These are phyloP conservation scores for Mallotus villosus DNA, from an alignment of 2,797 vertebrate genomes.

Conservation along the genomic window DNA sequence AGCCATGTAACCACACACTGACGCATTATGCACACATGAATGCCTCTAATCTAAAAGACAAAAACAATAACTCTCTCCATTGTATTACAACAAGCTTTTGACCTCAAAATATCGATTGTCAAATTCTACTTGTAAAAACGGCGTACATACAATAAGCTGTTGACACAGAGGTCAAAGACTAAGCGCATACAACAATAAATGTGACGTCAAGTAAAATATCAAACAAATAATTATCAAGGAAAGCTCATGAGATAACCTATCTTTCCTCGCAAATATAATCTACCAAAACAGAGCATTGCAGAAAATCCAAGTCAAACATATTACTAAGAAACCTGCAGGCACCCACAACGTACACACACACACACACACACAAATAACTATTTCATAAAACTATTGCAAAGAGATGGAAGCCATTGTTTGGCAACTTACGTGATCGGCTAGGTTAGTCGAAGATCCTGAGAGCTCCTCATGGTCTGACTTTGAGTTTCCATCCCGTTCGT, in stretches of 20 bases:
- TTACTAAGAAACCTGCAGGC: not conserved
- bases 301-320: slow-evolving; percentile 1
- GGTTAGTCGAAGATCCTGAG: slow-evolving; percentile 97
- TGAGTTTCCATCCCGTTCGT: slow-evolving; percentile 97
- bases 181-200: slow-evolving; percentile 31
- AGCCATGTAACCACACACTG: slow-evolving; percentile 29
- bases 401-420: slow-evolving; percentile 29
- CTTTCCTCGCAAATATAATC: not conserved
- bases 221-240: slow-evolving; percentile 2
- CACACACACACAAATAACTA: slow-evolving; percentile 8
- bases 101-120: slow-evolving; percentile 68
- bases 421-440: slow-evolving; percentile 98
- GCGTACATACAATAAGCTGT: slow-evolving; percentile 53
- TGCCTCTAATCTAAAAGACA: slow-evolving; percentile 72
- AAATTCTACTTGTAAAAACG: slow-evolving; percentile 58
- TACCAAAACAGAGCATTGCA: slow-evolving; percentile 6
- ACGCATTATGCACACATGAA: slow-evolving; percentile 67
- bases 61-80: slow-evolving; percentile 73
- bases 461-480: slow-evolving; percentile 99
- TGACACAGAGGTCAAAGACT: slow-evolving; percentile 47
- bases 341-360: not conserved
- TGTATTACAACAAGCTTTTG: slow-evolving; percentile 74
- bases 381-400: slow-evolving; percentile 7
- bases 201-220: slow-evolving; percentile 24
- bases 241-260: not conserved